phyloP scores from a whole-genome alignment of 2,888 invertebrate species.

The Priapulus caudatus region DNA sequence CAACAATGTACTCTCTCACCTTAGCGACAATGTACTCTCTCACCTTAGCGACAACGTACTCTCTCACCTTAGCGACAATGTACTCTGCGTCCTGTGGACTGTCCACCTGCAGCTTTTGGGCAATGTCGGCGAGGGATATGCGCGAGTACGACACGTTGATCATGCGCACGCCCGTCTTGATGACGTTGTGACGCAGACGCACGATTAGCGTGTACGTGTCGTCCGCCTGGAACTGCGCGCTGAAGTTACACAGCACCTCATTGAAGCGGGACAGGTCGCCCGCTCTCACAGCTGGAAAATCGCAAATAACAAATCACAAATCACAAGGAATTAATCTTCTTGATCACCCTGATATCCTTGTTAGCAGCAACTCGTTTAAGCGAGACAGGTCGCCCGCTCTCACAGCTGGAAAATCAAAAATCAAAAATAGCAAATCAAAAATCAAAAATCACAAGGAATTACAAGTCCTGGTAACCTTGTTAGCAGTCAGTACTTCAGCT shows the following conservation, averaged over 20 bases:
- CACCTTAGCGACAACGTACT: conserved; percentile 97
- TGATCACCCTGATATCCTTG: no score
- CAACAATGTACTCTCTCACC: no score
- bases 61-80: conserved; percentile 86
- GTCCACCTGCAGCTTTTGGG: conserved; percentile 80
- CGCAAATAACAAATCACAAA: conserved; percentile 21
- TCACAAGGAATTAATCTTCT: no score
- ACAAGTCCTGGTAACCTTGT: no score
- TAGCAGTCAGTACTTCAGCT: conserved; percentile 83
- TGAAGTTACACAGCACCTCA: conserved; percentile 78
- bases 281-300: conserved; percentile 58
- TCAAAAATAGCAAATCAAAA: conserved; percentile 13
- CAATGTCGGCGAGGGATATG: conserved; percentile 88
- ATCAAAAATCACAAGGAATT: conserved; percentile 25
- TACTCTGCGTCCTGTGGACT: conserved; percentile 97
- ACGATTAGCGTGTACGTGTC: conserved; percentile 91
- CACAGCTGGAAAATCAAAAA: conserved; percentile 51
- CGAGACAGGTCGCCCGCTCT: conserved; percentile 83
- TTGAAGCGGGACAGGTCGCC: conserved; percentile 90
- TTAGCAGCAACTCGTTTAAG: conserved; percentile 83
- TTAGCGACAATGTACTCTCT: no score
- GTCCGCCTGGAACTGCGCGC: conserved; percentile 79
- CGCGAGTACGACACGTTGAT: conserved; percentile 92
- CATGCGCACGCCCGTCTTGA: conserved; percentile 81
- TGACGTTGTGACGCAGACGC: conserved; percentile 92